A percentile compares a stretch with the other conserved stretches of the same genome.
Evolutionary conservation across 2,797 vertebrate species (phyloP).

Genomic region (Tenualosa ilisha): DNA sequence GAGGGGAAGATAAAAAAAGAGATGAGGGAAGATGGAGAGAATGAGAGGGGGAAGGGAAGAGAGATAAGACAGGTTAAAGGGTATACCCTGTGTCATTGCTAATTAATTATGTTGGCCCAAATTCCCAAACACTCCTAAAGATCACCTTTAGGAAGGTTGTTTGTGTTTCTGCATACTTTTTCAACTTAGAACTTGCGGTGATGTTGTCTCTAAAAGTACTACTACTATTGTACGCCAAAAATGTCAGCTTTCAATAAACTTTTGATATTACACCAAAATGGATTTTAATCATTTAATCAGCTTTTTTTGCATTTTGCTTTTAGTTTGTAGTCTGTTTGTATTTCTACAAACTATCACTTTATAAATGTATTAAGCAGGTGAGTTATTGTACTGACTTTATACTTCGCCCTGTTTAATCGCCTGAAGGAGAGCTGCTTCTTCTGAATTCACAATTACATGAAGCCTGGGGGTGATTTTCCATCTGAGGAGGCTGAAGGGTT

Average conservation of each 20-base stretch:
- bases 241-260: not conserved
- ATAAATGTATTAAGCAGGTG: not conserved
- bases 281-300: not conserved
- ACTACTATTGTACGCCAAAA: not conserved
- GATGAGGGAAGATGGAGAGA: not conserved
- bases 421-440: not conserved
- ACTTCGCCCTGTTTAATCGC: not conserved
- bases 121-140: conserved; percentile 8
- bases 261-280: not conserved
- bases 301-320: not conserved
- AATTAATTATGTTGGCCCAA: conserved; percentile 27
- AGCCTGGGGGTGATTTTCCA: not conserved
- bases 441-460: not conserved
- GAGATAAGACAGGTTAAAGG: conserved; percentile 11
- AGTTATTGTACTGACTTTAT: not conserved
- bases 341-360: not conserved
- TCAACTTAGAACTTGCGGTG: not conserved
- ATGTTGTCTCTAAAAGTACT: not conserved
- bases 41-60: not conserved
- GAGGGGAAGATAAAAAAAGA: not conserved
- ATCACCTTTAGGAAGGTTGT: conserved; percentile 22
- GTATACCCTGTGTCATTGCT: conserved; percentile 6
- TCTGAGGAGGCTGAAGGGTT: not conserved
- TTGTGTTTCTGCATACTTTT: not conserved
- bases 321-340: not conserved